Base-by-base conservation (phyloP, 2,113 vertebrate genomes). In the Monarcha castaneiventris region DNA sequence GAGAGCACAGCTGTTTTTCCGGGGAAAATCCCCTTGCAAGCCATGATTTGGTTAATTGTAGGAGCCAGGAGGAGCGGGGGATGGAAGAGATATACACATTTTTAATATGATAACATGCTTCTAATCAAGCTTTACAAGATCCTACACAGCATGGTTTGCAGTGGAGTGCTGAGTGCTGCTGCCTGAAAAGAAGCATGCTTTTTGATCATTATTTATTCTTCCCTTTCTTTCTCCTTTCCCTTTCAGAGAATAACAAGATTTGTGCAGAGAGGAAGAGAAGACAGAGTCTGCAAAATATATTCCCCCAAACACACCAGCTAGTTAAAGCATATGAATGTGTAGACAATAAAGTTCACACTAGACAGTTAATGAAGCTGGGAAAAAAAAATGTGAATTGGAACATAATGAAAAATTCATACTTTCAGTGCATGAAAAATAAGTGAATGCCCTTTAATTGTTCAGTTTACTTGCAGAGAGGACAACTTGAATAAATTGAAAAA, bases 331-430 rank as follows among this genome's bases (percentile, higher is more conserved):
- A 97, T 56, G 93, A 96, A 96, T 80, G 78, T 86, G 93, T 90
- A 93, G 90, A 96, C 90, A 95, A 94, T 94, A 96, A 97, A 98
- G 92, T 97, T 98, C 96, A 95, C 44, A 87, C 84, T 21, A 98
- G 92, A 98, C 91, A 97, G 94, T 81, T 96, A 97, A 97, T 94
- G 80, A 97, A 97, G 96, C 97, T 61, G 66, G 83, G 54, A 2
- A 51, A 93, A 93, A 93, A 85, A 96, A 91, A 96, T 77, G 95
- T 91, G 95, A 97, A 97, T 97, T 96, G 90, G 73, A 97, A 96
- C 4, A 6, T 94, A 96, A 96, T 97, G 97, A 97, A 98, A 98
- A 97, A 97, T 97, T 98, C 96, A 96, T 91, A 92, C 14, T 94
- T 94, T 95, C 89, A 54, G 49, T 86, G 88, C 79, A 83, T 94